Evolutionary conservation across 2,797 vertebrate genomes (phyloP).

Genomic region (Harpagifer antarcticus): DNA sequence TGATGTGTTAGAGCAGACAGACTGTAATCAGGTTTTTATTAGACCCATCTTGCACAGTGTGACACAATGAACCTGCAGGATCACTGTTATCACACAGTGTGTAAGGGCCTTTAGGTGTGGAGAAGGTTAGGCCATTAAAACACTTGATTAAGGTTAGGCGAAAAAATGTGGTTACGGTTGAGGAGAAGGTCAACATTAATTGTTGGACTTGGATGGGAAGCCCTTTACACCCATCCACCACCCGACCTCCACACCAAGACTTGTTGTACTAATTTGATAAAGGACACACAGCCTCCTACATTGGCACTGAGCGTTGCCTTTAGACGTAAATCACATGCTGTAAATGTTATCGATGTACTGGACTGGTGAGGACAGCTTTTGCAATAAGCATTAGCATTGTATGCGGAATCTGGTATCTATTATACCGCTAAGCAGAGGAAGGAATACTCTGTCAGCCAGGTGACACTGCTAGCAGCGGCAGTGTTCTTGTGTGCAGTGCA

Average conservation of each 20-base stretch:
- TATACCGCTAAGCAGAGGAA: constrained; percentile 2
- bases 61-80: constrained; percentile 17
- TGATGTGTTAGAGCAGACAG: constrained; percentile 1
- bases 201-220: background rate
- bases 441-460: constrained; percentile 9
- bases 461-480: constrained; percentile 14
- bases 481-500: constrained; percentile 30
- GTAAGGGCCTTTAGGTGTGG: constrained; percentile 11
- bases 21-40: constrained; percentile 18
- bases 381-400: background rate
- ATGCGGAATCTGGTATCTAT: background rate
- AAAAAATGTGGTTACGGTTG: background rate
- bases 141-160: constrained; percentile 2
- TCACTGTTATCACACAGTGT: constrained; percentile 13
- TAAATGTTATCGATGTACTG: background rate
- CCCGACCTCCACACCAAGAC: background rate
- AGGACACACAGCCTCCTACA: background rate
- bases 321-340: background rate
- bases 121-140: constrained; percentile 24
- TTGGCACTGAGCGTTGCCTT: background rate
- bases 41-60: background rate
- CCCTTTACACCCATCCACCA: background rate
- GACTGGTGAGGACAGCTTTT: background rate
- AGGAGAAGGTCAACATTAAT: constrained; percentile 4
- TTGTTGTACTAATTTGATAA: background rate